A percentile compares a stretch with the other conserved stretches of the same genome.
phyloP scores from a whole-genome alignment of 2,113 vertebrate species.

The Vimba vimba region DNA sequence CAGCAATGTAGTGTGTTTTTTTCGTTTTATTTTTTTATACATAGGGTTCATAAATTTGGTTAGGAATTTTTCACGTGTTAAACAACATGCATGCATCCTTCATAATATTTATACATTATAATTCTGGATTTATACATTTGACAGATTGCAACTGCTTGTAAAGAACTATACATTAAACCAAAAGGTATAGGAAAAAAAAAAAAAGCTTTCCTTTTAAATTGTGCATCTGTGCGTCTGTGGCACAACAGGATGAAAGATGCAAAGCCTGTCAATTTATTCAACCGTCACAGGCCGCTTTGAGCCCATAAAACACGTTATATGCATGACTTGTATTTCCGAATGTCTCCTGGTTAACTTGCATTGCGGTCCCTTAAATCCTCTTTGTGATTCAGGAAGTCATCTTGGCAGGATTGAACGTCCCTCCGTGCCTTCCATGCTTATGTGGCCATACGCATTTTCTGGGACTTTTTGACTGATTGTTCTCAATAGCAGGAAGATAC shows the following conservation, averaged over 20 bases:
- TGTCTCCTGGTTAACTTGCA: constrained; percentile 32
- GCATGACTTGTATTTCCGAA: constrained; percentile 53
- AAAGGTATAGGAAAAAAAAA: not conserved
- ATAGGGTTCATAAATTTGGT: not conserved
- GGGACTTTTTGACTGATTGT: constrained; percentile 55
- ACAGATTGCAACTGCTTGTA: not conserved
- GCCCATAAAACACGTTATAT: constrained; percentile 49
- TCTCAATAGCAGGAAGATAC: constrained; percentile 33
- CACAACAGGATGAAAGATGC: not conserved
- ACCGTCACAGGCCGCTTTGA: constrained; percentile 17
- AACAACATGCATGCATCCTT: not conserved
- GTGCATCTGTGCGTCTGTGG: not conserved
- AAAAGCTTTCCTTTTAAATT: constrained; percentile 1
- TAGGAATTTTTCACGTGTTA: not conserved
- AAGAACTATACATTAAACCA: not conserved
- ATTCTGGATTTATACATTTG: not conserved
- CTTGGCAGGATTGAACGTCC: constrained; percentile 58
- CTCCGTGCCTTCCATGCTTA: constrained; percentile 65
- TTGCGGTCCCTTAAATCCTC: constrained; percentile 31
- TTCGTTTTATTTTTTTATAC: not conserved
- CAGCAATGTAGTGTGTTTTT: not conserved
- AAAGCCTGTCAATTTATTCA: constrained; percentile 44
- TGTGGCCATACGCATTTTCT: constrained; percentile 52
- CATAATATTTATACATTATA: not conserved
- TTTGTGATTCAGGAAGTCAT: constrained; percentile 49